phyloP scores from a whole-genome alignment of 2,888 invertebrate species.

The Petrophora chlorosata region DNA sequence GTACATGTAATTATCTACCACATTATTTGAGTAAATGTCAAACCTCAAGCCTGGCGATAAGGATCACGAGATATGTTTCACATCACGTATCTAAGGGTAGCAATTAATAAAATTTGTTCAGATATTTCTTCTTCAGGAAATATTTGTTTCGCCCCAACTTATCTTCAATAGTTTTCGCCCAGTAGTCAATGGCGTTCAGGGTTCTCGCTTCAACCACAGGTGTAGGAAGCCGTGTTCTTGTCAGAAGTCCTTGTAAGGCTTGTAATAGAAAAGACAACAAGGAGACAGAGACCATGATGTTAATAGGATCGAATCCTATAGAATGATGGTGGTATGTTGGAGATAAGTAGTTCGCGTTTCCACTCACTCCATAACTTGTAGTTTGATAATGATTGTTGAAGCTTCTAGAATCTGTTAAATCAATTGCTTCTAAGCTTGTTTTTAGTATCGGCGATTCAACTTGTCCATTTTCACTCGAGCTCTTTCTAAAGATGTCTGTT shows the following conservation, averaged over 20 bases:
- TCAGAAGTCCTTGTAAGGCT: constrained; percentile 71
- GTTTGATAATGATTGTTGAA: constrained; percentile 61
- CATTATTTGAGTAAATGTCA: too few relatives aligned
- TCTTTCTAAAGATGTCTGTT: constrained; percentile 7
- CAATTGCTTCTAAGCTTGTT: constrained; percentile 41
- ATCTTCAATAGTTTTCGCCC: constrained; percentile 58
- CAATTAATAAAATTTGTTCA: constrained; percentile 51
- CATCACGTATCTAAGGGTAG: too few relatives aligned
- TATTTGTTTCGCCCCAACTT: constrained; percentile 50
- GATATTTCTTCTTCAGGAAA: constrained; percentile 59
- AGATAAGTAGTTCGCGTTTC: constrained; percentile 55
- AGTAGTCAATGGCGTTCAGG: constrained; percentile 53
- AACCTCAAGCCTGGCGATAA: too few relatives aligned
- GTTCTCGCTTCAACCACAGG: constrained; percentile 68
- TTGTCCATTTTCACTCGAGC: constrained; percentile 48
- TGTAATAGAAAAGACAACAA: constrained; percentile 74
- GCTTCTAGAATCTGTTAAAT: constrained; percentile 53
- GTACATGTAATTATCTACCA: too few relatives aligned
- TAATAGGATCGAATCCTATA: constrained; percentile 79
- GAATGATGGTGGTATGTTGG: constrained; percentile 77
- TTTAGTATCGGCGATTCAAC: constrained; percentile 60
- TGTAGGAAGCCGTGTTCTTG: constrained; percentile 64
- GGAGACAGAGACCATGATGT: constrained; percentile 77
- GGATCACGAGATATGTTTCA: too few relatives aligned
- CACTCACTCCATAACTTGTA: constrained; percentile 65